These are phyloP conservation scores for Plagodis pulveraria DNA, from an alignment of 2,888 invertebrate genomes.

Conservation along the genomic window DNA sequence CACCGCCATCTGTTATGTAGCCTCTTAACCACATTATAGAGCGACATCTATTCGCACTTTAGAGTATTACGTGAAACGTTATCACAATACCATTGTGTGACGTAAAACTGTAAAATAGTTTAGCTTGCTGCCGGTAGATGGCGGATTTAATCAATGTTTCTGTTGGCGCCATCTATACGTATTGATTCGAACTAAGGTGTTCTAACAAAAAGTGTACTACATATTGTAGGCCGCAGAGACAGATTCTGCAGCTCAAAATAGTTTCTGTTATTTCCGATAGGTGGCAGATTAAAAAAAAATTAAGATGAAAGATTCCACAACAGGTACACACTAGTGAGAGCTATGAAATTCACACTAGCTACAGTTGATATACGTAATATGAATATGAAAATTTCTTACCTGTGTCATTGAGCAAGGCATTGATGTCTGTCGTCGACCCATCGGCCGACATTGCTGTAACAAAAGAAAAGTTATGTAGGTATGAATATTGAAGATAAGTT, in stretches of 20 bases:
- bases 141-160: slow-evolving; percentile 32
- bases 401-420: slow-evolving; percentile 86
- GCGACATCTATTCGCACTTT: slow-evolving; percentile 37
- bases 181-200: neutral
- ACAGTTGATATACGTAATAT: neutral
- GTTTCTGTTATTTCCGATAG: slow-evolving; percentile 1
- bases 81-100: neutral
- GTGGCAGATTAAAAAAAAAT: slow-evolving; percentile 4
- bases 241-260: neutral
- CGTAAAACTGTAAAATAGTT: neutral
- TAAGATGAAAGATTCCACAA: no score
- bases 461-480: slow-evolving; percentile 47
- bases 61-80: slow-evolving; percentile 6
- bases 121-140: slow-evolving; percentile 31
- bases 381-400: slow-evolving; percentile 63
- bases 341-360: no score
- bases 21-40: slow-evolving; percentile 1
- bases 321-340: no score
- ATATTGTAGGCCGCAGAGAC: no score
- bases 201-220: no score
- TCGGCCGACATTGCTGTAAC: slow-evolving; percentile 87
- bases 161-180: slow-evolving; percentile 20
- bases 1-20: slow-evolving; percentile 38
- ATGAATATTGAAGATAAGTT: no score
- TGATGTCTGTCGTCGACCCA: slow-evolving; percentile 86